Percentiles rank a stretch among this genome's conserved stretches.
Conservation (phyloP, 2,113 vertebrate genomes). For the Podilymbus podiceps region DNA sequence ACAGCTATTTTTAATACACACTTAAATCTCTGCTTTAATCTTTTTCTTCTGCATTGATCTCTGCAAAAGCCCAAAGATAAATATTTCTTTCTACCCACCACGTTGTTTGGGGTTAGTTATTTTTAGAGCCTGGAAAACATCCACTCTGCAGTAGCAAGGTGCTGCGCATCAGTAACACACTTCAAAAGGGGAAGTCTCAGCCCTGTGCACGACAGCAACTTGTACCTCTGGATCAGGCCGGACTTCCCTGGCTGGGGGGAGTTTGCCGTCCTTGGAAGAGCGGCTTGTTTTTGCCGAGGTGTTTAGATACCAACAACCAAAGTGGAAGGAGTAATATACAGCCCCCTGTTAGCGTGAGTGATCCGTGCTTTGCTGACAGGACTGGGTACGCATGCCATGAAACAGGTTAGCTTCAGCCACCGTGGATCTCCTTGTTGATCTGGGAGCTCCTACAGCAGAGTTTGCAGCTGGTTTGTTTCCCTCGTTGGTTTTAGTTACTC, state of each 20-base stretch:
- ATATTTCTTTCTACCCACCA: background rate
- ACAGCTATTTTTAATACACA: slow-evolving; percentile 4
- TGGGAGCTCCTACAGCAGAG: background rate
- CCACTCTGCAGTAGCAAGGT: background rate
- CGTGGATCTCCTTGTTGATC: background rate
- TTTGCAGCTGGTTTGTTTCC: background rate
- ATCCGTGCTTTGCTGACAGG: background rate
- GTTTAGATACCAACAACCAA: background rate
- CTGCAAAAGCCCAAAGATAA: background rate
- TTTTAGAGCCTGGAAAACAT: slow-evolving; percentile 41
- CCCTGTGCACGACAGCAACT: background rate
- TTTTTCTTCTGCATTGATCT: background rate
- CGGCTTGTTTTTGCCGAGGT: background rate
- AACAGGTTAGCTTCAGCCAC: background rate
- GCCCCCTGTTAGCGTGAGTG: rapidly evolving
- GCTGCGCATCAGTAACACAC: background rate
- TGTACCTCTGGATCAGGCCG: background rate
- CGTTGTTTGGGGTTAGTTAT: background rate
- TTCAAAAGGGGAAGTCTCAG: background rate
- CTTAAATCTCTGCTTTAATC: background rate
- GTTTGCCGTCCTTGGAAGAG: background rate
- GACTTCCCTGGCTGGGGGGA: background rate
- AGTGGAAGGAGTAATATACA: background rate
- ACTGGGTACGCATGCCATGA: rapidly evolving
- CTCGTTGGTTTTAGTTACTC: background rate